Base-by-base conservation (phyloP, 2,797 vertebrate genomes). In the Scarus forsteni region DNA sequence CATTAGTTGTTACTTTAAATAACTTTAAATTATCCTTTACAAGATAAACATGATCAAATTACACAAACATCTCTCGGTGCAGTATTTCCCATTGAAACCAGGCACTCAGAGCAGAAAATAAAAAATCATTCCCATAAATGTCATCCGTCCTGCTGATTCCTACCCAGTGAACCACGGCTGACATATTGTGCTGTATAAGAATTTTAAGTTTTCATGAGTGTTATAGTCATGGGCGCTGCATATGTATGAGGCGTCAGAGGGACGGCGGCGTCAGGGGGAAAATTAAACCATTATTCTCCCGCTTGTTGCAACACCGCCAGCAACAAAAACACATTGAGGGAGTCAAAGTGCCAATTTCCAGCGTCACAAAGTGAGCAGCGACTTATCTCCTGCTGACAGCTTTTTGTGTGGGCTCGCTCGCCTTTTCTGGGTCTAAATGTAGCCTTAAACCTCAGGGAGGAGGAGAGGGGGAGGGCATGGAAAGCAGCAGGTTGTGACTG, bases 351-450 rank as follows among this genome's bases (percentile, higher is more conserved):
- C 36, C 75, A 73, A 68, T 80, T 85, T 66, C 49, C 62, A 52
- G 36, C 10, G 2, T 49, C 74, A 77, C 54, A 79, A 70, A 84
- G 74, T 73, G 79, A 72, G 49, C 81, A 36, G 77, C 12, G 42
- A 81, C 84, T 83, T 85, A 85, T 86, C 80, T 80, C 66, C 65
- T 0, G 49, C 80, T 16, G 69, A 36, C 79, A 86, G 83, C 81
- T 77, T 73, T 58, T 35, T 75, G 73, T 83, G 81, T 81, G 77
- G 79, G 83, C 70, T 61, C 54, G 19, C 39, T 52, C 42, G 55
- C 6, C 34, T 55, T 55, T 54, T 58, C 66, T 57, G 49, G 49
- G 60, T 49, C 64, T 70, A 61, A 86, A 75, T 36, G 60, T 38
- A 49, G 66, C 48, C 15, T 67, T 52, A 18, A 35, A 54, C 68